Evolutionary conservation across 2,888 invertebrate genomes (phyloP), one percentile per base, ranked within the genome.

Genomic region (Hoplodrina ambigua): DNA sequence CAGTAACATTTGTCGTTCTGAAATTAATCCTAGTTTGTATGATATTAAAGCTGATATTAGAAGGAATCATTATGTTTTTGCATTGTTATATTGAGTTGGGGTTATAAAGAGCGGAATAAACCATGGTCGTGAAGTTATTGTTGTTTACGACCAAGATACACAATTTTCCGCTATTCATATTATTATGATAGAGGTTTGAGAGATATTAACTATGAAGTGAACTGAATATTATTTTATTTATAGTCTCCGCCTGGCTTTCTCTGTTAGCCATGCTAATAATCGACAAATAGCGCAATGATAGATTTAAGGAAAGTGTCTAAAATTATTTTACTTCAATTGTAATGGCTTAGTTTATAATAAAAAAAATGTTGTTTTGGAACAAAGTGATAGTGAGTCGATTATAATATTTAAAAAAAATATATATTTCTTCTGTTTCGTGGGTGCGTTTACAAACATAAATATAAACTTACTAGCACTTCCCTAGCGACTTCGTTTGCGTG

Each of bases 91-190:
- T 59, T 60, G 55, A 54, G 44, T 80, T 52, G 54, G 37, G 60
- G 58, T 63, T 67, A 58, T 68, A 71, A 60, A 73, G 53, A 72
- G 52, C 57, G 52, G 57, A 79, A 74, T 73, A 77, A 68, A 69
- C 75, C 68, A 64, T 66, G 73, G 80, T 85, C 74, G 64, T 78
- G 80, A 79, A 85, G 85, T 87, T 85, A 87, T 85, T 81, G 78
- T 84, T 82, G 85, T 87, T 86, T 84, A 82, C 80, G 75, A 81
- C 56, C 63, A 30, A 80, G 72, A 84, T 78, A 83, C 81, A 83
- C 73, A 84, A 84, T 84, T 86, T 84, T 81, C 86, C 84, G 84
- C 83, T 81, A 83, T 87, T 86, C 75, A 81, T 86, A 83, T 71
- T 81, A 55, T 71, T 72, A 72, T 81, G 72, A 83, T 80, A 85